Conservation (phyloP, 2,797 vertebrate genomes). For the Zalophus californianus region DNA sequence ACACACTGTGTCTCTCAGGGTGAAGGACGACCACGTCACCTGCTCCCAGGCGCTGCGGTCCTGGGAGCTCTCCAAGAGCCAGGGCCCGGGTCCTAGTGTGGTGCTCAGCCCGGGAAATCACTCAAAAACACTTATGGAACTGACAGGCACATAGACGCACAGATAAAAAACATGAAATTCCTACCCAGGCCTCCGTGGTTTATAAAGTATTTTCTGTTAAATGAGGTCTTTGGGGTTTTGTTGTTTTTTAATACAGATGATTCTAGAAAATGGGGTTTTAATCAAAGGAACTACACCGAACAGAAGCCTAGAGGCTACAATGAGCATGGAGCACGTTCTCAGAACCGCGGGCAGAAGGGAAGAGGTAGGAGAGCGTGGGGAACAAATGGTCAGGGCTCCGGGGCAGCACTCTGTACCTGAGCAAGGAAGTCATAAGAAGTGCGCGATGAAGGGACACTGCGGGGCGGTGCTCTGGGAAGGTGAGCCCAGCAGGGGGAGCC, state of each 20-base stretch:
- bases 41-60: background rate
- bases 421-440: background rate
- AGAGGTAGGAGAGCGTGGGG: background rate
- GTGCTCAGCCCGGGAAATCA: background rate
- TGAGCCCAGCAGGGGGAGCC: background rate
- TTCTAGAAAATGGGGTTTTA: too few species aligned
- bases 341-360: background rate
- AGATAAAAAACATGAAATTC: rapidly evolving
- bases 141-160: rapidly evolving
- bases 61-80: background rate
- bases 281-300: background rate
- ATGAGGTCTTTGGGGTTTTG: background rate
- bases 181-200: rapidly evolving
- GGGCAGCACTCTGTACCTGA: background rate
- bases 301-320: background rate
- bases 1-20: rapidly evolving
- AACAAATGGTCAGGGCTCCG: rapidly evolving
- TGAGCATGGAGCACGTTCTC: rapidly evolving
- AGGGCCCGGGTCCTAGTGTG: background rate
- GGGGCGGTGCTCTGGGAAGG: background rate
- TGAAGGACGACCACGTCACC: rapidly evolving
- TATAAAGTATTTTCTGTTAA: too few species aligned
- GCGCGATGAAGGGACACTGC: background rate
- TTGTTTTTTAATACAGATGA: too few species aligned
- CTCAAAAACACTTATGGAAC: rapidly evolving